phyloP scores from a whole-genome alignment of 2,888 invertebrate genomes.

The Dryadula phaetusa region DNA sequence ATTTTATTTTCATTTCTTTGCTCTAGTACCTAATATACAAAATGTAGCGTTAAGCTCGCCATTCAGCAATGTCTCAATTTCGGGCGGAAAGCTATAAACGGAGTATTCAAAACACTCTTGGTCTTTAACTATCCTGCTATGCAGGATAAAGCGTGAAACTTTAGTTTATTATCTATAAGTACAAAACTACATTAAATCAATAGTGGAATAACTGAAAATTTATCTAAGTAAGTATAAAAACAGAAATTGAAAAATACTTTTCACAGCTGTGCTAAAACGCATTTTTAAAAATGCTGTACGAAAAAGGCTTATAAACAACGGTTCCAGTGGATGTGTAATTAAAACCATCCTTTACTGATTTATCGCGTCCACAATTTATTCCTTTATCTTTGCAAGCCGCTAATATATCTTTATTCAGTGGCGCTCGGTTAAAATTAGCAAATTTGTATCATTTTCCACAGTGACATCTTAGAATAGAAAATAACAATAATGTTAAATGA shows the following conservation, averaged over 20 bases:
- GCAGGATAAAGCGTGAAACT: too few relatives aligned
- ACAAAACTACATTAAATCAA: too few relatives aligned
- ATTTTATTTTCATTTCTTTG: too few relatives aligned
- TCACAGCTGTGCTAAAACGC: neutral
- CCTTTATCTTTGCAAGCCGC: conserved; percentile 81
- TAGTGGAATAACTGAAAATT: too few relatives aligned
- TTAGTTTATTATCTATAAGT: too few relatives aligned
- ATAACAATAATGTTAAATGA: conserved; percentile 1
- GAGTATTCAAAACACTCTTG: too few relatives aligned
- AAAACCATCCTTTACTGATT: conserved; percentile 83
- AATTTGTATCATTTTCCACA: conserved; percentile 63
- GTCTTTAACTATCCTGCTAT: too few relatives aligned
- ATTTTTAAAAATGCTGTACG: conserved; percentile 42
- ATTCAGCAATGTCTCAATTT: too few relatives aligned
- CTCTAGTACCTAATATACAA: too few relatives aligned
- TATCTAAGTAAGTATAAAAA: neutral
- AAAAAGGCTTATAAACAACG: conserved; percentile 50
- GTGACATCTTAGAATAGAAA: neutral
- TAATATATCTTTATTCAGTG: conserved; percentile 81
- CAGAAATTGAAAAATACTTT: neutral
- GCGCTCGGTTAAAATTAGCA: conserved; percentile 77
- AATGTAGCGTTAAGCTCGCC: too few relatives aligned
- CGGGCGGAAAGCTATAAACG: too few relatives aligned
- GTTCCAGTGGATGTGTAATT: conserved; percentile 74
- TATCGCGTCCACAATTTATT: conserved; percentile 81